These are phyloP conservation scores for Isoperla grammatica DNA, from an alignment of 2,888 invertebrate species.

Conservation along the genomic window DNA sequence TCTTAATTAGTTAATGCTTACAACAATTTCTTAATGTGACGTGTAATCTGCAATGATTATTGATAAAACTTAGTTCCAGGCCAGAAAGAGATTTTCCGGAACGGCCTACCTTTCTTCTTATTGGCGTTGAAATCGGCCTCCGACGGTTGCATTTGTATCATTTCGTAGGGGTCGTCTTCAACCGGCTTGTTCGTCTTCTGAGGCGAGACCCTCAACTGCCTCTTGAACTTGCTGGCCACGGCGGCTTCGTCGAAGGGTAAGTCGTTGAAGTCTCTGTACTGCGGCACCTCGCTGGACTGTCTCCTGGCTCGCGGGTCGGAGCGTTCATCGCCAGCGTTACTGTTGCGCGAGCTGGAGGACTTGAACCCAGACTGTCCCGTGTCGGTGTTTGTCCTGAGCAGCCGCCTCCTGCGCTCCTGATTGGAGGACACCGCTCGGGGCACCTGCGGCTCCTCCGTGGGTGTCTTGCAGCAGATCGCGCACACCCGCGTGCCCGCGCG, in stretches of 20 bases:
- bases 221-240: conserved; percentile 24
- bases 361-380: neutral
- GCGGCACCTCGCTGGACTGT: neutral
- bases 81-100: conserved; percentile 68
- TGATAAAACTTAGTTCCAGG: conserved; percentile 57
- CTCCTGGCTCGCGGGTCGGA: neutral
- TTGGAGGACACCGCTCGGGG: conserved; percentile 22
- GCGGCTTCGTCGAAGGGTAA: conserved; percentile 16
- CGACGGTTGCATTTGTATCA: conserved; percentile 21
- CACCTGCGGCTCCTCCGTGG: conserved; percentile 39
- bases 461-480: conserved; percentile 78
- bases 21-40: conserved; percentile 5
- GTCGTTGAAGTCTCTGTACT: conserved; percentile 19
- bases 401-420: conserved; percentile 9
- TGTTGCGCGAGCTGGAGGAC: neutral
- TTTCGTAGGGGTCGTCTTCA: conserved; percentile 26
- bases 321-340: conserved; percentile 4
- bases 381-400: conserved; percentile 17
- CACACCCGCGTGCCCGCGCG: conserved; percentile 73
- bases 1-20: too few species aligned
- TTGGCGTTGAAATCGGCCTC: conserved; percentile 20
- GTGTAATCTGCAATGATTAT: conserved; percentile 14
- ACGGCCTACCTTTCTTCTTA: conserved; percentile 62
- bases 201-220: conserved; percentile 23
- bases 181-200: conserved; percentile 13